Evolutionary conservation across 1,140 invertebrate species (phyloP).

Genomic region (Aphelinus certus): DNA sequence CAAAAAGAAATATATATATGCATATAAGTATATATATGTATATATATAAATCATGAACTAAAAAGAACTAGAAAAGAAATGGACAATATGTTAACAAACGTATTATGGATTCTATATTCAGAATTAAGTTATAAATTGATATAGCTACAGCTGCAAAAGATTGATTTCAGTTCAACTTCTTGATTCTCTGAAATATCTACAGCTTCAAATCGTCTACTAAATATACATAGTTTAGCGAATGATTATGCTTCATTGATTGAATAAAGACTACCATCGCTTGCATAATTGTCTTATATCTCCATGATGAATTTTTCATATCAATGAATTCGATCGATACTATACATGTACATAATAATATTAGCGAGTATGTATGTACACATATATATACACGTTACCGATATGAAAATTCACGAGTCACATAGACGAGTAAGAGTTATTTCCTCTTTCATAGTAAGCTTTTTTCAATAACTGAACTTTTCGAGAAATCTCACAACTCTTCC

Average conservation of each 20-base stretch:
- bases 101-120: background rate
- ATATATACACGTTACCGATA: constrained; percentile 3
- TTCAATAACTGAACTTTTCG: constrained; percentile 26
- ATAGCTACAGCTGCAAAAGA: constrained; percentile 2
- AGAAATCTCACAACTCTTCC: constrained; percentile 10
- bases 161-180: background rate
- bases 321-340: constrained; percentile 14
- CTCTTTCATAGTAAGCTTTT: background rate
- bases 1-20: background rate
- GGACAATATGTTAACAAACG: constrained; percentile 8
- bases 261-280: constrained; percentile 24
- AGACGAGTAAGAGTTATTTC: constrained; percentile 16
- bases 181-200: too few species aligned
- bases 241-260: constrained; percentile 13
- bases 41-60: constrained; percentile 1
- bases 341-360: constrained; percentile 21
- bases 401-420: constrained; percentile 25
- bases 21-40: background rate
- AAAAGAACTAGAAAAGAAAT: constrained; percentile 2
- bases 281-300: constrained; percentile 2
- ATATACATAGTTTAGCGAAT: constrained; percentile 6
- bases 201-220: too few species aligned
- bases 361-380: constrained; percentile 19
- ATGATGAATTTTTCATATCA: background rate
- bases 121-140: constrained; percentile 3